Evolutionary conservation across 2,797 vertebrate genomes (phyloP), one percentile per base, ranked within the genome.

Genomic region (Argyrosomus regius): DNA sequence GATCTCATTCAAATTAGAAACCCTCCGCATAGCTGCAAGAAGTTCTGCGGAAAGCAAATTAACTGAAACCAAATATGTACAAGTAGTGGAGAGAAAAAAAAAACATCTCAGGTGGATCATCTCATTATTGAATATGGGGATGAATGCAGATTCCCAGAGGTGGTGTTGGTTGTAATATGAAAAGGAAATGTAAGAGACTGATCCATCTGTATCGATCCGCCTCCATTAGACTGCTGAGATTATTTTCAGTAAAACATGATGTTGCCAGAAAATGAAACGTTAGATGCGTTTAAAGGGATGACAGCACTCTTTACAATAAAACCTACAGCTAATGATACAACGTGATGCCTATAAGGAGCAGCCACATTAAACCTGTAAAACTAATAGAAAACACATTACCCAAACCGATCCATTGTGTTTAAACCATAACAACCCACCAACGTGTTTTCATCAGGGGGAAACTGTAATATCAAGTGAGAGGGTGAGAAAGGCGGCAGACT

Each of bases 151-250:
- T 80, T 91, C 91, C 90, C 93, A 83, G 82, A 69, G 92, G 90
- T 75, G 89, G 86, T 92, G 84, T 88, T 75, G 82, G 88, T 89
- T 85, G 81, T 78, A 81, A 86, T 93, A 90, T 90, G 92, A 93
- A 92, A 89, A 91, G 88, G 91, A 92, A 94, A 89, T 72, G 69
- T 80, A 84, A 87, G 88, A 88, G 84, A 69, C 76, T 0, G 52
- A 93, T 91, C 84, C 85, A 56, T 84, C 78, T 26, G 85, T 77
- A 95, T 94, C 52, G 94, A 94, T 91, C 87, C 75, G 26, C 87
- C 75, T 85, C 90, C 91, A 93, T 95, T 93, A 93, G 86, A 85
- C 82, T 68, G 71, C 84, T n/a, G 52, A 66, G 88, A 92, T 94
- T 88, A 88, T 92, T 90, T 93, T 89, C 90, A 87, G 89, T 39